Evolutionary conservation across 92 coral and sea anemone genomes (phyloP).

Genomic region (Muricea muricata): DNA sequence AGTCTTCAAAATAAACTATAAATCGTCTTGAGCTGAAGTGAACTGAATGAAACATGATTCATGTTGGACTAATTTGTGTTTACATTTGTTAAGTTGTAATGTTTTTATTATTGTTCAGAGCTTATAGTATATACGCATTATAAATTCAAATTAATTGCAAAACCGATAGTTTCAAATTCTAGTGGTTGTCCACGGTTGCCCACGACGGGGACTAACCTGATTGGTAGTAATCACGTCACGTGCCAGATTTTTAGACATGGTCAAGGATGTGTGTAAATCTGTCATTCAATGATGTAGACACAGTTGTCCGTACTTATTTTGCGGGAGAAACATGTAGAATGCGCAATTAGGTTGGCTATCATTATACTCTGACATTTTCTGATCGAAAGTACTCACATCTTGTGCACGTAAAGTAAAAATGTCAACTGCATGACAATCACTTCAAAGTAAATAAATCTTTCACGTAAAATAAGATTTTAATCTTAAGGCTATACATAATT

Average conservation of each 20-base stretch:
- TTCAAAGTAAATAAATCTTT: too few species aligned
- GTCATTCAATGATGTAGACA: not conserved
- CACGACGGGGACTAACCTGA: not conserved
- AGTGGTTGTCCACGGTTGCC: slow-evolving; percentile 2
- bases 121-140: not conserved
- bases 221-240: not conserved
- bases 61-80: not conserved
- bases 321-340: not conserved
- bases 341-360: not conserved
- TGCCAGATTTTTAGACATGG: not conserved
- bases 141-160: not conserved
- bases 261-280: not conserved
- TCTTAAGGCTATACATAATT: too few species aligned
- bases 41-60: not conserved
- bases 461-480: too few species aligned
- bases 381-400: not conserved
- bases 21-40: not conserved
- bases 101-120: not conserved
- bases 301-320: not conserved
- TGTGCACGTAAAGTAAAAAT: not conserved
- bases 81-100: not conserved
- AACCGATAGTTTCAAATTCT: not conserved
- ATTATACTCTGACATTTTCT: too few species aligned
- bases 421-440: too few species aligned
- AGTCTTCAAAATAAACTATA: too few species aligned